Conservation (phyloP, 1,140 invertebrate genomes). For the Sminthurides bifidus region DNA sequence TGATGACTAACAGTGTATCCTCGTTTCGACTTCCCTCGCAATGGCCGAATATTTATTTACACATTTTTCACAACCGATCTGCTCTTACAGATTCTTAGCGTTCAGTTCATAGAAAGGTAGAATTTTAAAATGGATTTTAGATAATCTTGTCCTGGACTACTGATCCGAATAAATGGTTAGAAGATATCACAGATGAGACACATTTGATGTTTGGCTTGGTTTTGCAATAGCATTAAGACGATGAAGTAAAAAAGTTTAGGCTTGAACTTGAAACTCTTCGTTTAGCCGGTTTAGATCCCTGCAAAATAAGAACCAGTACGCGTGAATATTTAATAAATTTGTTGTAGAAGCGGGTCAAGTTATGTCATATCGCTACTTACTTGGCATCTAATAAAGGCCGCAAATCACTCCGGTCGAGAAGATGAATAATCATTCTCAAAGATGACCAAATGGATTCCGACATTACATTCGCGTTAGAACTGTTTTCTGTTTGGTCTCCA, state of each 20-base stretch:
- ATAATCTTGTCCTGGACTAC: no score
- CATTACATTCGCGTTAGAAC: slow-evolving; percentile 43
- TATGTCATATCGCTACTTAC: slow-evolving; percentile 24
- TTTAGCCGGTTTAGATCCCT: slow-evolving; percentile 10
- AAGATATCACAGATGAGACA: no score
- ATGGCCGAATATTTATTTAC: no score
- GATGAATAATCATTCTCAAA: slow-evolving; percentile 72
- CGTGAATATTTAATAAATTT: neutral
- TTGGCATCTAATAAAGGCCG: slow-evolving; percentile 59
- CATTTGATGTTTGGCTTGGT: no score
- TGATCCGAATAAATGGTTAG: no score
- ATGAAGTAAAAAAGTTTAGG: neutral
- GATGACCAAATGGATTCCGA: slow-evolving; percentile 93
- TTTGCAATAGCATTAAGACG: no score
- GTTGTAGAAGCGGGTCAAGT: neutral
- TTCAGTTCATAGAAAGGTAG: no score
- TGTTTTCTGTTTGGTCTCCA: slow-evolving; percentile 37
- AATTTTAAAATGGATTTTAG: no score
- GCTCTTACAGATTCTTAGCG: no score
- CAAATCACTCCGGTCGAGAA: slow-evolving; percentile 72
- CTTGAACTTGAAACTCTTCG: slow-evolving; percentile 5
- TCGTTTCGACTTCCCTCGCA: no score
- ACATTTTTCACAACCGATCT: no score
- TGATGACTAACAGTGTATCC: no score
- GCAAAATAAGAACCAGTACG: neutral